Base-by-base conservation (phyloP, 2,888 invertebrate species). In the Reticulitermes lucifugus region DNA sequence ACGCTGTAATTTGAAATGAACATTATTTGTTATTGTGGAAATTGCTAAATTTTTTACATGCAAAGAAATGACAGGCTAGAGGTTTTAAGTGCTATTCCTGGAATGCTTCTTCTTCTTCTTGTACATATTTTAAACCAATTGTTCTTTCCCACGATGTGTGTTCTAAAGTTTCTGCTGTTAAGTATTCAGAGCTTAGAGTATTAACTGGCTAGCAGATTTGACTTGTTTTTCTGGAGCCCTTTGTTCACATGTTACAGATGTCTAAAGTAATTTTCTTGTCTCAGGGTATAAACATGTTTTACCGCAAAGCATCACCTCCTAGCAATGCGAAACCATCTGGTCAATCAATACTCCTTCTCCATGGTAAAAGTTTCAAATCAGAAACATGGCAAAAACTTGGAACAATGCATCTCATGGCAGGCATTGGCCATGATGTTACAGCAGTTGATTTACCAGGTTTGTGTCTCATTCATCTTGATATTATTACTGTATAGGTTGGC, bases 361-460 rank as follows among this genome's bases (percentile, higher is more conserved):
- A 92, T 89, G 92, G 92, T 5, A 89, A 88, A 77, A 88, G 88
- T n/a, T 92, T 92, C 88, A 89, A 89, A 7, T 91, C 92, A 0
- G 86, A 90, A 87, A 90, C 90, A 60, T 92, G 92, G 92, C 86
- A 88, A 21, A 89, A 91, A 4, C 88, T 91, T n/a, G 88, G 89
- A 65, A 91, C 92, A 22, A 86, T 92, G 18, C 88, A 90, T 51
- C 86, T 90, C 35, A 86, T 92, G 79, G 90, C 90, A 46, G 90
- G 90, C 41, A 88, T 91, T 86, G 92, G 92, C 2, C 91, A 91
- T 87, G 87, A 88, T 7, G 90, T 89, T 14, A 89, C 91, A 12
- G 92, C 92, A 84, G 88, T 92, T 80, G 92, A 92, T 88, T 88
- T 92, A 59, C 92, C 92, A 87, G 91, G 91, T 91, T 71, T 73